Conservation (phyloP, 2,888 invertebrate species). For the Altica lythri region DNA sequence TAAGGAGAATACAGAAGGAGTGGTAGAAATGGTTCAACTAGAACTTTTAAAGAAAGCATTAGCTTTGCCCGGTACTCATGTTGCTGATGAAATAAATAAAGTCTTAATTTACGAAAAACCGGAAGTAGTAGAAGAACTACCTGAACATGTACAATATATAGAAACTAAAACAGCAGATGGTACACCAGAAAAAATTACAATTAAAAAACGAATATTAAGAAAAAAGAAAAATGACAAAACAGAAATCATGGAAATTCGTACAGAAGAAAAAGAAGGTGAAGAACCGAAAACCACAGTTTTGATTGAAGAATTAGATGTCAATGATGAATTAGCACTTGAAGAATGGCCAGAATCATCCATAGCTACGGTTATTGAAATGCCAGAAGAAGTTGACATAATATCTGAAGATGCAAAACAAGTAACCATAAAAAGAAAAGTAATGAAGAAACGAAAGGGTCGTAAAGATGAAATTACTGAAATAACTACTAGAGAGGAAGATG, state of each 20-base stretch:
- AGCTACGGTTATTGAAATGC: constrained; percentile 45
- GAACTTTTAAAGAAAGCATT: constrained; percentile 50
- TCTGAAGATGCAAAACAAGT: constrained; percentile 41
- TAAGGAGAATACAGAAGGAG: constrained; percentile 47
- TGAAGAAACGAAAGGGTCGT: constrained; percentile 51
- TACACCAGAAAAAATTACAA: constrained; percentile 41
- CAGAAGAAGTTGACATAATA: constrained; percentile 45
- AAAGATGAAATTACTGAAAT: constrained; percentile 51
- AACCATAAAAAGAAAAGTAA: constrained; percentile 49
- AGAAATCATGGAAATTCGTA: constrained; percentile 47
- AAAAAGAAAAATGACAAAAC: constrained; percentile 55
- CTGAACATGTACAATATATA: constrained; percentile 29
- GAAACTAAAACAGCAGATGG: constrained; percentile 33
- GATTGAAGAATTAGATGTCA: constrained; percentile 40
- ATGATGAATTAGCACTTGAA: constrained; percentile 27
- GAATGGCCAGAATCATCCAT: constrained; percentile 27
- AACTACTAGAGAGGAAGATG: constrained; percentile 47
- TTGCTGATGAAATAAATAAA: constrained; percentile 41
- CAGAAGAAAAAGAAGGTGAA: constrained; percentile 46
- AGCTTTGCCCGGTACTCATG: constrained; percentile 34
- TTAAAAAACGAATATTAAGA: constrained; percentile 55
- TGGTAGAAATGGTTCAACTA: constrained; percentile 46
- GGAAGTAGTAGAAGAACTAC: constrained; percentile 39
- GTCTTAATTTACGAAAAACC: constrained; percentile 44
- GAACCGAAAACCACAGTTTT: constrained; percentile 46